phyloP scores from a whole-genome alignment of 2,113 vertebrate species.

The Marcusenius ussheri region DNA sequence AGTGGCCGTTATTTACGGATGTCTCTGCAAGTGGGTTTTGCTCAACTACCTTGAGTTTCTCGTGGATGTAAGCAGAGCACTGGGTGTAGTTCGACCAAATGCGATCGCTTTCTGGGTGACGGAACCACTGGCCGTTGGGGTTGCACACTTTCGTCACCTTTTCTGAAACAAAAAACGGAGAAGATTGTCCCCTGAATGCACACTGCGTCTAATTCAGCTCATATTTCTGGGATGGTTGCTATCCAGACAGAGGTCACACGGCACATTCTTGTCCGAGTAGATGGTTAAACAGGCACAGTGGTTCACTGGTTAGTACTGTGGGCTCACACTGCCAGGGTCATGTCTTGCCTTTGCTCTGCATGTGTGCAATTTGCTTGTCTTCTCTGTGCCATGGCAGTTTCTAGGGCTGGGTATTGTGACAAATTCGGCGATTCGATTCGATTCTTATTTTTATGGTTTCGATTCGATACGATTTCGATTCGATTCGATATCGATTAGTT shows the following conservation, averaged over 20 bases:
- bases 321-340: not conserved
- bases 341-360: not conserved
- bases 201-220: not conserved
- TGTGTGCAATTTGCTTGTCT: not conserved
- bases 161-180: slow-evolving; percentile 42
- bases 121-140: slow-evolving; percentile 63
- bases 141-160: slow-evolving; percentile 68
- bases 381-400: not conserved
- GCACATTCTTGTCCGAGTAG: not conserved
- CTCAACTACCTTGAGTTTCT: slow-evolving; percentile 48
- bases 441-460: too few species aligned
- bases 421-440: too few species aligned
- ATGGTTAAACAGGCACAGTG: not conserved
- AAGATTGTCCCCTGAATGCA: not conserved
- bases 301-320: not conserved
- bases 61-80: slow-evolving; percentile 50
- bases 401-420: too few species aligned
- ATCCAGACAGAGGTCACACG: not conserved
- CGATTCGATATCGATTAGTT: too few species aligned
- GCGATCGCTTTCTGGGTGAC: slow-evolving; percentile 63
- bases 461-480: too few species aligned
- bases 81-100: slow-evolving; percentile 68
- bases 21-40: not conserved
- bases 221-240: not conserved
- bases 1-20: not conserved